Evolutionary conservation across 1,140 invertebrate species (phyloP).

Genomic region (Aphaenogaster floridana): DNA sequence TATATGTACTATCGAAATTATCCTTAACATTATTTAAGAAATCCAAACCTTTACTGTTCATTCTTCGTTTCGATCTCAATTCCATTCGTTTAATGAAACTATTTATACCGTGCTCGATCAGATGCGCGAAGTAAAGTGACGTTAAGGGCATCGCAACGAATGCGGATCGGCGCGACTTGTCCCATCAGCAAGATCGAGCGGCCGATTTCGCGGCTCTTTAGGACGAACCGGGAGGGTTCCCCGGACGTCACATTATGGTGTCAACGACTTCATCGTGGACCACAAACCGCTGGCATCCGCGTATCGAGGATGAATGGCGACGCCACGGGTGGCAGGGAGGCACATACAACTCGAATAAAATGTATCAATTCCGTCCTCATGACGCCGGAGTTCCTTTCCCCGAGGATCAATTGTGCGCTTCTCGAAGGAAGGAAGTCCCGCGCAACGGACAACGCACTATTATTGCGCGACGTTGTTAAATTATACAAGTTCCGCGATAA

Average conservation of each 20-base stretch:
- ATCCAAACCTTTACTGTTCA: neutral
- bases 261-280: slow-evolving; percentile 79
- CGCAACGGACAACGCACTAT: slow-evolving; percentile 22
- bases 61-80: slow-evolving; percentile 2
- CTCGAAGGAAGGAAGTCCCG: slow-evolving; percentile 18
- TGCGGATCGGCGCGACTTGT: slow-evolving; percentile 24
- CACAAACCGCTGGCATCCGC: slow-evolving; percentile 72
- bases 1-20: too few species aligned
- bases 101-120: slow-evolving; percentile 28
- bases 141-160: neutral
- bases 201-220: slow-evolving; percentile 60
- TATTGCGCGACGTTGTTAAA: slow-evolving; percentile 5
- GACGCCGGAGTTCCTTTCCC: slow-evolving; percentile 38
- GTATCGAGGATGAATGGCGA: slow-evolving; percentile 76
- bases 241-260: slow-evolving; percentile 75
- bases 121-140: neutral
- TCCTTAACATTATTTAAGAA: neutral
- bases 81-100: slow-evolving; percentile 23
- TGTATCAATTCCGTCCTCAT: slow-evolving; percentile 77
- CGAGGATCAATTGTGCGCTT: slow-evolving; percentile 29
- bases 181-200: slow-evolving; percentile 70
- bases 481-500: neutral
- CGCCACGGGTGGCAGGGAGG: slow-evolving; percentile 76
- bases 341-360: slow-evolving; percentile 74
- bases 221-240: slow-evolving; percentile 13